Percentiles rank a stretch among this genome's conserved stretches.
Conservation (phyloP, 1,140 invertebrate species). For the Drosophila novamexicana region DNA sequence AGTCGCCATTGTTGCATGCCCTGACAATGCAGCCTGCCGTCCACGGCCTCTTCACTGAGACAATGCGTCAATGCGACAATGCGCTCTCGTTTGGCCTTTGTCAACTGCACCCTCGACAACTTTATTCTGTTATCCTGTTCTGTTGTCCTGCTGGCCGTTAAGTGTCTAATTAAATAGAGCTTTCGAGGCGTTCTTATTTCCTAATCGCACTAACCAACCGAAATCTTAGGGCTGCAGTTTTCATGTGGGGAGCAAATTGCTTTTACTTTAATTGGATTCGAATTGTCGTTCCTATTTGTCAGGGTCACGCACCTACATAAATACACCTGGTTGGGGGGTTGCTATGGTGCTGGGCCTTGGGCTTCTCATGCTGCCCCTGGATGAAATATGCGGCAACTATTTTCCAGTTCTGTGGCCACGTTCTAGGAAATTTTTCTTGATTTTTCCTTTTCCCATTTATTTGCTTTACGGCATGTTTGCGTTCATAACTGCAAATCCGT, state of each 20-base stretch:
- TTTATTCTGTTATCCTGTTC: constrained; percentile 13
- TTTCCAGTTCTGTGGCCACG: not conserved
- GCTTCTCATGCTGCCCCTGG: not conserved
- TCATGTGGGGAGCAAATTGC: constrained; percentile 58
- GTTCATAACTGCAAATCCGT: constrained; percentile 79
- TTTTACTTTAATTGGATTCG: constrained; percentile 77
- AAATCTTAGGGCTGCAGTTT: constrained; percentile 49
- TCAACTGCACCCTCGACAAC: constrained; percentile 45
- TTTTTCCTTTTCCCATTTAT: constrained; percentile 52
- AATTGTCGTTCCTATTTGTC: constrained; percentile 39
- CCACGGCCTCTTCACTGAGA: constrained; percentile 44
- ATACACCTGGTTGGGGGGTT: constrained; percentile 10
- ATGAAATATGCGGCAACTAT: constrained; percentile 29
- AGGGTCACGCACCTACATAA: constrained; percentile 29
- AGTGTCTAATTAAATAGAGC: constrained; percentile 75
- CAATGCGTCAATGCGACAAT: constrained; percentile 46
- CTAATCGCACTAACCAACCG: constrained; percentile 44
- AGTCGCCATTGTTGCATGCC: constrained; percentile 56
- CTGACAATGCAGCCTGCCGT: constrained; percentile 67
- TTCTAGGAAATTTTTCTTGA: constrained; percentile 17
- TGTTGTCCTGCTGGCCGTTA: constrained; percentile 12
- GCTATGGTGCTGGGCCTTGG: not conserved
- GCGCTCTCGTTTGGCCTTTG: constrained; percentile 56
- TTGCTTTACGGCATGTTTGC: constrained; percentile 77
- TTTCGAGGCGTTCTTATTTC: constrained; percentile 45